Percentiles rank a stretch among this genome's conserved stretches.
phyloP scores from a whole-genome alignment of 1,140 invertebrate species.

The Acromyrmex echinatior region DNA sequence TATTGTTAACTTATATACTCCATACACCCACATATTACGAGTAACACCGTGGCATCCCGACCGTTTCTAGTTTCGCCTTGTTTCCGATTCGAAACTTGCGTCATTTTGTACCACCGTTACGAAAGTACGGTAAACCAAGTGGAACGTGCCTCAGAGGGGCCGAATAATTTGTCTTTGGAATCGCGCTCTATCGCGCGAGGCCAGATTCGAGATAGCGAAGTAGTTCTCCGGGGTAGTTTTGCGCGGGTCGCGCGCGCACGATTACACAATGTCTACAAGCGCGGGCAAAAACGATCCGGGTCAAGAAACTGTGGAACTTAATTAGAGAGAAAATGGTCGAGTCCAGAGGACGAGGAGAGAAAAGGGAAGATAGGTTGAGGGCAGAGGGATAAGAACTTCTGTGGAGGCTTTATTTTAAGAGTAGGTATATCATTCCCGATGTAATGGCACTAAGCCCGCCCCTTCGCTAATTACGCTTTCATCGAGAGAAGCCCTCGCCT shows the following conservation, averaged over 20 bases:
- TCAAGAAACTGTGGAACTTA: conserved; percentile 72
- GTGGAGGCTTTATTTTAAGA: conserved; percentile 60
- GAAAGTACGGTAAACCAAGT: conserved; percentile 44
- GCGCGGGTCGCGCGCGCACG: conserved; percentile 24
- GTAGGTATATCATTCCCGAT: conserved; percentile 49
- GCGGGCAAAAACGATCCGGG: conserved; percentile 63
- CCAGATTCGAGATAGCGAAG: conserved; percentile 38
- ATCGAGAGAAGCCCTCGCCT: conserved; percentile 17
- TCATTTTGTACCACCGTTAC: conserved; percentile 38
- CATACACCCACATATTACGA: not conserved
- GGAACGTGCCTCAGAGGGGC: conserved; percentile 45
- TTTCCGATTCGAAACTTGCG: conserved; percentile 52
- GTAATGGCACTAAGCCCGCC: conserved; percentile 44
- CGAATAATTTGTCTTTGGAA: conserved; percentile 64
- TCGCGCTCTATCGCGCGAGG: conserved; percentile 48
- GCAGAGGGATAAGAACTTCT: conserved; percentile 60
- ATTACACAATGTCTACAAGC: conserved; percentile 64
- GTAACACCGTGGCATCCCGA: not conserved
- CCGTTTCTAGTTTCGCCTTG: conserved; percentile 37
- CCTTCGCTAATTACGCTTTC: conserved; percentile 59
- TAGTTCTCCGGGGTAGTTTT: conserved; percentile 38
- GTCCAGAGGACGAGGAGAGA: not conserved
- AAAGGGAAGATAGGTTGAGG: not conserved
- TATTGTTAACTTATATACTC: not conserved
- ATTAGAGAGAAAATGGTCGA: conserved; percentile 70